Conservation (phyloP, 2,888 invertebrate species). For the Ophioninae sp. region DNA sequence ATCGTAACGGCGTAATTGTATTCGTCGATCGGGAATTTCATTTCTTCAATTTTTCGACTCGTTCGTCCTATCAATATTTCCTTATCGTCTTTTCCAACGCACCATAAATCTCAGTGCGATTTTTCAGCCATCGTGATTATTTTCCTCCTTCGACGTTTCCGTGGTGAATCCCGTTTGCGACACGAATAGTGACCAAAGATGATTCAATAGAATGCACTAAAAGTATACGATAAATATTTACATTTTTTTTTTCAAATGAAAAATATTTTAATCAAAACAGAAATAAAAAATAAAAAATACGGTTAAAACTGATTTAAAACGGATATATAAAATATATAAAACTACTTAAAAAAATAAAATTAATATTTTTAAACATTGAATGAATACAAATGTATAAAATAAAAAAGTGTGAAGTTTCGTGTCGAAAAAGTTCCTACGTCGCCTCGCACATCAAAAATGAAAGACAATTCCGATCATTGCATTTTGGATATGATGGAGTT, state of each 20-base stretch:
- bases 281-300: no score
- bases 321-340: no score
- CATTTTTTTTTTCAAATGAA: no score
- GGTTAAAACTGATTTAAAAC: no score
- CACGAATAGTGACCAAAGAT: neutral
- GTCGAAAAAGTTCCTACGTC: slow-evolving; percentile 17
- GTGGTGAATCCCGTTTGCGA: neutral
- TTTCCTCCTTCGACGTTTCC: neutral
- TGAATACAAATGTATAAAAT: neutral
- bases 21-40: neutral
- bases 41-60: neutral
- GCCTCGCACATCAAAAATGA: slow-evolving; percentile 43
- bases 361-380: neutral
- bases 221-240: neutral
- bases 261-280: no score
- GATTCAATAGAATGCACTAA: neutral
- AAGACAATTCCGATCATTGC: slow-evolving; percentile 64
- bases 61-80: neutral
- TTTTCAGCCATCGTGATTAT: neutral
- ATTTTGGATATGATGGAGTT: slow-evolving; percentile 66
- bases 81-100: neutral
- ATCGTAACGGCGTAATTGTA: neutral
- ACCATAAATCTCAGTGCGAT: neutral
- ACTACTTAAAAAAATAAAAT: no score
- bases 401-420: slow-evolving; percentile 18